Conservation (phyloP, 1,140 invertebrate genomes). For the Ceratitis capitata region DNA sequence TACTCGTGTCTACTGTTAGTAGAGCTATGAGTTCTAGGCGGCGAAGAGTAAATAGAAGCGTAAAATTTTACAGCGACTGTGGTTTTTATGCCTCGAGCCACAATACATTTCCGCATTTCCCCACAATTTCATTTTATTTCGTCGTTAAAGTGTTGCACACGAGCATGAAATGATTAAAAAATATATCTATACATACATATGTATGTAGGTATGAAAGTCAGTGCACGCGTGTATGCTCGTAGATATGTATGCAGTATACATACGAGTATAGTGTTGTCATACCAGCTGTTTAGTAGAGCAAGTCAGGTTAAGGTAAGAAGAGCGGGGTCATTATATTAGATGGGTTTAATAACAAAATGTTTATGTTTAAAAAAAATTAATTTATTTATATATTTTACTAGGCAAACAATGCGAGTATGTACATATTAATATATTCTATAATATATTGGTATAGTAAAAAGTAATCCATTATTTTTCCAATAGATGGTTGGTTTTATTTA, state of each 20-base stretch:
- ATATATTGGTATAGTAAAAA: no score
- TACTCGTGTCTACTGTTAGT: no score
- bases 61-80: slow-evolving; percentile 34
- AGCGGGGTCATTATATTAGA: not conserved
- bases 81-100: slow-evolving; percentile 36
- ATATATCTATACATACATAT: not conserved
- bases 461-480: no score
- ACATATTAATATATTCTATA: no score
- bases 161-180: slow-evolving; percentile 21
- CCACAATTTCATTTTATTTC: slow-evolving; percentile 34
- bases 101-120: slow-evolving; percentile 35
- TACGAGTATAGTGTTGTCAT: no score
- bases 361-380: not conserved
- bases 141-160: slow-evolving; percentile 35
- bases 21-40: not conserved
- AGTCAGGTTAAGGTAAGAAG: not conserved
- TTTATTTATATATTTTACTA: not conserved
- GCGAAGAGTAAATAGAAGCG: slow-evolving; percentile 21
- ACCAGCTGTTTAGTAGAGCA: not conserved
- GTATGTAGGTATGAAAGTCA: not conserved
- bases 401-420: not conserved
- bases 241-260: not conserved
- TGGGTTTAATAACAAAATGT: not conserved
- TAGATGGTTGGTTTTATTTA: no score
- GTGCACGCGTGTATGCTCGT: not conserved